Base-by-base conservation (phyloP, 1,140 invertebrate species). In the Drosophila bocki region DNA sequence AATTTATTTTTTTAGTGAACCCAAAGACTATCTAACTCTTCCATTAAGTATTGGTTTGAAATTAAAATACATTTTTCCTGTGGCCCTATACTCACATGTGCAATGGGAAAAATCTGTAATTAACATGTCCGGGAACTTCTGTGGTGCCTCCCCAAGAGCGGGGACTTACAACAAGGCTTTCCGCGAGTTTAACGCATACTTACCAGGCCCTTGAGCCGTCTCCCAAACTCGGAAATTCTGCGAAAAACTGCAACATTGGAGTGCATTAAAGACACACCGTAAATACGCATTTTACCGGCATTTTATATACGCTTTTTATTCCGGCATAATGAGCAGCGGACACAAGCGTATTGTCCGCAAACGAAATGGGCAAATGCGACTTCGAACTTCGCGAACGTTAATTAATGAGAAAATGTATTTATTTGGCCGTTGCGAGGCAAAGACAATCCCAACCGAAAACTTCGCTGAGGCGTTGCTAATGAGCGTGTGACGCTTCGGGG, bases 381-480 rank as follows among this genome's bases (percentile, higher is more conserved):
- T 83, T 64, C 69, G 57, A 76, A 59, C 54, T 75, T 64, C 41
- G 75, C 63, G 33, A 57, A 79, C 78, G 75, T 79, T 90, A 90
- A 90, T 90, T 90, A 90, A 90, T 90, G 85, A 71, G 83, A 90
- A 90, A 88, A 90, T 74, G 70, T 74, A 74, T 90, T 91, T 77
- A 81, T 90, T 84, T 90, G 71, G 80, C 17, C 61, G 56, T 47
- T 50, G 53, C 65, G 45, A 51, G 56, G 11, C 61, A 65, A 62
- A 64, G 48, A 79, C 45, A 78, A 78, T 72, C 45, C 37, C 39
- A 48, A 26, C 67, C 26, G 50, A 32, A 67, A 70, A 54, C 50
- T 69, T 58, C 35, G 26, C 33, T 61, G 77, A 65, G 61, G 62
- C 80, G 71, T 56, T 88, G 71, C 80, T 84, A 87, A 88, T 83